These are phyloP conservation scores for Apeltes quadracus DNA, from an alignment of 2,113 vertebrate species.

Conservation along the genomic window DNA sequence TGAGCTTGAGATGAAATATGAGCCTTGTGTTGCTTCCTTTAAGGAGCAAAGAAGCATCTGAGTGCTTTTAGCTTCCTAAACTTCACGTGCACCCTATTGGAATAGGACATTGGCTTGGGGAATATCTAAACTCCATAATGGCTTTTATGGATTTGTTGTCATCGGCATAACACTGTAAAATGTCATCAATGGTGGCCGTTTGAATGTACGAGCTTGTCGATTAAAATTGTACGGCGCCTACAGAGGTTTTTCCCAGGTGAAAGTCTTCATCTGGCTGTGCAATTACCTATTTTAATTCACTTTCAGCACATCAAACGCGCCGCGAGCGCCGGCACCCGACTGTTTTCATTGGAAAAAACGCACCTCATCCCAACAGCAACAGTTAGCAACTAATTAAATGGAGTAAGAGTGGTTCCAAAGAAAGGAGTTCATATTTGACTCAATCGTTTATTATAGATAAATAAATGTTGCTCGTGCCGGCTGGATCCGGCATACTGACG, in stretches of 20 bases:
- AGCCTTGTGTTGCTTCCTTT: not conserved
- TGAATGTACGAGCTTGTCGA: not conserved
- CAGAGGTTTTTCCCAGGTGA: not conserved
- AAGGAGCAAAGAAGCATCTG: not conserved
- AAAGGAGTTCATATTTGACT: too few relatives aligned
- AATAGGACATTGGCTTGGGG: not conserved
- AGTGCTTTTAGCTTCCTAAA: not conserved
- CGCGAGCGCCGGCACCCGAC: too few relatives aligned
- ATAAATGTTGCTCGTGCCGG: too few relatives aligned
- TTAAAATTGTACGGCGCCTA: not conserved
- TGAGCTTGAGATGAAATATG: not conserved
- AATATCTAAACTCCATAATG: not conserved
- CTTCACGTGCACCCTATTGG: not conserved
- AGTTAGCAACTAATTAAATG: not conserved
- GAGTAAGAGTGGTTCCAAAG: too few relatives aligned
- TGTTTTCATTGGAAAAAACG: not conserved
- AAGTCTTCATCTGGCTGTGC: not conserved
- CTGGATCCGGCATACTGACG: too few relatives aligned
- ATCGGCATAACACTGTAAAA: not conserved
- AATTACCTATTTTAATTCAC: not conserved
- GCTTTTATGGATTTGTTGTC: not conserved
- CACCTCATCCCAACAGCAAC: not conserved
- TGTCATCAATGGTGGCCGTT: not conserved
- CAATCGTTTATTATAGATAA: too few relatives aligned
- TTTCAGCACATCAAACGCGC: not conserved